A percentile compares a stretch with the other conserved stretches of the same genome.
Evolutionary conservation across 2,797 vertebrate species (phyloP).

Genomic region (Philypnodon macrostomus): DNA sequence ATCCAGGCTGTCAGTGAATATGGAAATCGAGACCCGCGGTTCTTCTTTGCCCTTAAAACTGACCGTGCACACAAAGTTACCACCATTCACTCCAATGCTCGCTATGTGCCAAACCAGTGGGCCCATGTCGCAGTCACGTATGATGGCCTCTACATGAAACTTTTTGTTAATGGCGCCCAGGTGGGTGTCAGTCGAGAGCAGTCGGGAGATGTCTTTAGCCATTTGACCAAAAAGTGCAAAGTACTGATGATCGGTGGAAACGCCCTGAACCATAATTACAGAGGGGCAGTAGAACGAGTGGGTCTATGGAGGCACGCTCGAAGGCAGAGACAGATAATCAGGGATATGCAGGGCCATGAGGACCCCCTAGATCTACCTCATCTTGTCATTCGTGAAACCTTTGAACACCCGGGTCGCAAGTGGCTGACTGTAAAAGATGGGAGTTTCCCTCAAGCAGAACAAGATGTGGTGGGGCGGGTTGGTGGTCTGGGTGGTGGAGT

Average conservation of each 20-base stretch:
- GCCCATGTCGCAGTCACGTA: conserved; percentile 90
- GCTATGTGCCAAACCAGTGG: conserved; percentile 92
- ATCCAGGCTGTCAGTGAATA: conserved; percentile 92
- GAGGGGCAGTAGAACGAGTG: conserved; percentile 88
- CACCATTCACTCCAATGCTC: conserved; percentile 86
- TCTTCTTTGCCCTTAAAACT: conserved; percentile 98
- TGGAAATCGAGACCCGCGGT: conserved; percentile 91
- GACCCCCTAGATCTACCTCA: conserved; percentile 83
- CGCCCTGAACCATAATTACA: conserved; percentile 90
- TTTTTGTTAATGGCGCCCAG: conserved; percentile 94
- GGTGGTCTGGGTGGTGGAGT: conserved; percentile 64
- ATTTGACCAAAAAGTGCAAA: conserved; percentile 94
- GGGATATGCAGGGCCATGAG: conserved; percentile 84
- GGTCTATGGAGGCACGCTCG: conserved; percentile 89
- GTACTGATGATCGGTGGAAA: conserved; percentile 95
- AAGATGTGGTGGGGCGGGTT: conserved; percentile 67
- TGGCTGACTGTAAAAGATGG: conserved; percentile 86
- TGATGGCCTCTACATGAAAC: conserved; percentile 88
- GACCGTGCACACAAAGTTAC: conserved; percentile 95
- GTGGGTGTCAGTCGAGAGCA: conserved; percentile 91
- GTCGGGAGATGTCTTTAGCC: conserved; percentile 92
- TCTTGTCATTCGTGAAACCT: conserved; percentile 91
- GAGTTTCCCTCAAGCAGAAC: conserved; percentile 79
- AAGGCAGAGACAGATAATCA: conserved; percentile 87
- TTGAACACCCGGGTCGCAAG: conserved; percentile 85